Conservation (phyloP, 2,113 vertebrate genomes). For the Petrocephalus microphthalmus region DNA sequence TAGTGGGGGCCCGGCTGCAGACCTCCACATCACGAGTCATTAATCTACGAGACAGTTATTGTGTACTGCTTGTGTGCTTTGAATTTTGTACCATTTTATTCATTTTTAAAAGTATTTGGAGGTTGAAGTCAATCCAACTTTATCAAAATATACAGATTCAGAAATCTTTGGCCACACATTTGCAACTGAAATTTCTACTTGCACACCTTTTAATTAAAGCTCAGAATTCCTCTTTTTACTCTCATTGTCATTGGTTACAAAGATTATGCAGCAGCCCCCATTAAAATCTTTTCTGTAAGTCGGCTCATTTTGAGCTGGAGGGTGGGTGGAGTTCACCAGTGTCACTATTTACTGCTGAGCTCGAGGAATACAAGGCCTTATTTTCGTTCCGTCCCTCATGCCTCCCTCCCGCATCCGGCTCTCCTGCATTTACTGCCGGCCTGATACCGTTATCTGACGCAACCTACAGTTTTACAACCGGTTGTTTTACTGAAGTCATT, state of each 20-base stretch:
- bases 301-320: not conserved
- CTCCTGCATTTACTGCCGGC: not conserved
- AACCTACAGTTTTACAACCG: not conserved
- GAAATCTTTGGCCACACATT: not conserved
- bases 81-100: not conserved
- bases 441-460: not conserved
- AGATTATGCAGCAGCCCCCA: not conserved
- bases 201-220: not conserved
- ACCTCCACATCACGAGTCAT: not conserved
- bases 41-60: not conserved
- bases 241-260: not conserved
- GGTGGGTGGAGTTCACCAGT: not conserved
- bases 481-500: not conserved
- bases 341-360: not conserved
- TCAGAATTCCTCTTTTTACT: not conserved
- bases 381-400: not conserved
- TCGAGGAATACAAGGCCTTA: not conserved
- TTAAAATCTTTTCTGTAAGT: not conserved
- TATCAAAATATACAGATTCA: not conserved
- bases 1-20: not conserved
- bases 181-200: not conserved
- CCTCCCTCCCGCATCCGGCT: not conserved
- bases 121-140: not conserved
- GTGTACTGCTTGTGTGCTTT: not conserved
- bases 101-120: not conserved